Evolutionary conservation across 2,797 vertebrate species (phyloP), one percentile per base, ranked within the genome.

Genomic region (Acanthurus lineatus): DNA sequence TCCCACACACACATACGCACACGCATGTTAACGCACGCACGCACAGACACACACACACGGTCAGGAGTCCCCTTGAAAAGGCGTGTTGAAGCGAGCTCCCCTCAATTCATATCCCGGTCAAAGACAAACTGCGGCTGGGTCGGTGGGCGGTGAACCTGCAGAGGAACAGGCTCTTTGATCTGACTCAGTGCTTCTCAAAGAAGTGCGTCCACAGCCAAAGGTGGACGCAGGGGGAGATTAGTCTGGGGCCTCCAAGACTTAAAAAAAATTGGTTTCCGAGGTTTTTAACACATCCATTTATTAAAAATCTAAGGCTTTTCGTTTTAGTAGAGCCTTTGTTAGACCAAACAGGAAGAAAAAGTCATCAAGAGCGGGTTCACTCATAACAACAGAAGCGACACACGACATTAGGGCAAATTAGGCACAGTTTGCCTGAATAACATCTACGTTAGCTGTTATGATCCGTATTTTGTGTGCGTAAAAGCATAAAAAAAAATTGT

Each of bases 71-170:
- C 79, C 58, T 57, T 67, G 74, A 72, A 81, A 88, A 69, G 88
- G 90, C 81, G 83, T 86, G 90, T 83, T 91, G 83, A 57, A 89
- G 85, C 86, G 84, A 86, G 82, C 56, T 77, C 60, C 79, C 63
- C 66, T 85, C 83, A 69, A 85, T 90, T 87, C 90, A 89, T 87
- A 87, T 81, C 76, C 77, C 48, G 69, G 84, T 68, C 78, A 84
- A 82, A 89, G 86, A 88, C 88, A 90, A 81, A 80, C 75, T 82
- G 73, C 71, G 56, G 74, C 58, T 44, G 83, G 72, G 83, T 78
- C 53, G 53, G 83, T 82, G 80, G 81, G 88, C 73, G 79, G 87
- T 72, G 83, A 78, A 82, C 73, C 83, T 76, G 60, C 71, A 58
- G 76, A 72, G 65, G 65, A 81, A 60, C 49, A 35, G 57, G 2